phyloP scores from a whole-genome alignment of 1,140 invertebrate genomes.

The Brachionus calyciflorus region DNA sequence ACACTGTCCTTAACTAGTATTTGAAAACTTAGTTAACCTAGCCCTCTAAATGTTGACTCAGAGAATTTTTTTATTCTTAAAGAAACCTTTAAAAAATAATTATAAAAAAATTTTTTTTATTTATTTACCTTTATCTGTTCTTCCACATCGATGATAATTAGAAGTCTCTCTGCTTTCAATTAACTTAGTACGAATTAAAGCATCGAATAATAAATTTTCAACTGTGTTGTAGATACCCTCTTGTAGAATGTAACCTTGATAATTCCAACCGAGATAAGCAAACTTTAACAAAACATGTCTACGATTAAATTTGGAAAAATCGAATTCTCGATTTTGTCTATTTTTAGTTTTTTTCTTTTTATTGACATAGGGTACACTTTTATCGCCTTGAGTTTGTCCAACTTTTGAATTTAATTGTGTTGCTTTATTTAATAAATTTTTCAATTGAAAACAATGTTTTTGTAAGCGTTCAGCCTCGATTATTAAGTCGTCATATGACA shows the following conservation, averaged over 20 bases:
- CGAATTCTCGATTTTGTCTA: constrained; percentile 3
- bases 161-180: constrained; percentile 33
- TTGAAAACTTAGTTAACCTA: too few species aligned
- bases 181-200: constrained; percentile 37
- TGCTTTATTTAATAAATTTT: constrained; percentile 32
- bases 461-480: neutral
- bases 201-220: constrained; percentile 46
- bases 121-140: constrained; percentile 46
- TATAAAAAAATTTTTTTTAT: neutral
- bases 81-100: too few species aligned
- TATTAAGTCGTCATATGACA: constrained; percentile 20
- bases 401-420: neutral
- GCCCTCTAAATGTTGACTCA: too few species aligned
- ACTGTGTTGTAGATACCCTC: constrained; percentile 31
- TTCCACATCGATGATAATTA: constrained; percentile 47
- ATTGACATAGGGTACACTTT: neutral
- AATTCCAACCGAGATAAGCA: constrained; percentile 47
- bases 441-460: constrained; percentile 32
- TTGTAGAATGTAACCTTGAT: constrained; percentile 46
- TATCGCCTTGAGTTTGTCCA: neutral
- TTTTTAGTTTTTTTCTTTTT: constrained; percentile 42
- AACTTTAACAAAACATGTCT: constrained; percentile 35
- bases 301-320: constrained; percentile 6
- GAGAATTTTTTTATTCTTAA: too few species aligned
- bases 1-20: too few species aligned